A percentile compares a stretch with the other conserved stretches of the same genome.
These are phyloP conservation scores for Scatophagus argus DNA, from an alignment of 2,113 vertebrate species.

Conservation along the genomic window DNA sequence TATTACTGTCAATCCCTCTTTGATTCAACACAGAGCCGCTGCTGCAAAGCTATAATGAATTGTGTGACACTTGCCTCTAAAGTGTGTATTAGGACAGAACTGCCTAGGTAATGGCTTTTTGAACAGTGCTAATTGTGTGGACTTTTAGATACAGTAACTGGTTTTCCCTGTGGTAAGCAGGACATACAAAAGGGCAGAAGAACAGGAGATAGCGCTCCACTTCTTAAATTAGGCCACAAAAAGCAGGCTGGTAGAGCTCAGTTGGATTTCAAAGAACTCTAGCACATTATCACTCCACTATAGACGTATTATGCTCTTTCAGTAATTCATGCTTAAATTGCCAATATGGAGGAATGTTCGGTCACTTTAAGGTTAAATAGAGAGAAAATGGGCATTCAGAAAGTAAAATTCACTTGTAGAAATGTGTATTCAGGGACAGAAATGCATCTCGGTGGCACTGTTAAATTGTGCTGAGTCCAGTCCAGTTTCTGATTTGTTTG, in stretches of 20 bases:
- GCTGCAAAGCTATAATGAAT: conserved; percentile 38
- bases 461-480: conserved; percentile 72
- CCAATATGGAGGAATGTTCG: conserved; percentile 25
- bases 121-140: conserved; percentile 47
- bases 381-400: conserved; percentile 53
- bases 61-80: conserved; percentile 4
- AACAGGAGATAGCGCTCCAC: conserved; percentile 49
- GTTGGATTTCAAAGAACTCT: conserved; percentile 45
- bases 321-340: conserved; percentile 50
- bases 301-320: conserved; percentile 23
- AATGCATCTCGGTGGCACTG: conserved; percentile 51
- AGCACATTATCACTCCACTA: conserved; percentile 12
- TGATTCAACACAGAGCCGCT: conserved; percentile 26
- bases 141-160: conserved; percentile 32
- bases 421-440: conserved; percentile 54
- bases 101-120: conserved; percentile 38
- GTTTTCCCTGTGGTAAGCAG: conserved; percentile 44
- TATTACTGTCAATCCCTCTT: conserved; percentile 33
- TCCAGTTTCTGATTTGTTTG: conserved; percentile 63
- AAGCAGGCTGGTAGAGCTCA: conserved; percentile 48
- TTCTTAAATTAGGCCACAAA: conserved; percentile 71
- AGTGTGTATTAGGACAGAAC: conserved; percentile 9
- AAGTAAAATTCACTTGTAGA: conserved; percentile 49
- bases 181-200: conserved; percentile 51
- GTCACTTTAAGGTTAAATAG: conserved; percentile 60